Base-by-base conservation (phyloP, 2,113 vertebrate genomes). In the Pyrgilauda ruficollis region DNA sequence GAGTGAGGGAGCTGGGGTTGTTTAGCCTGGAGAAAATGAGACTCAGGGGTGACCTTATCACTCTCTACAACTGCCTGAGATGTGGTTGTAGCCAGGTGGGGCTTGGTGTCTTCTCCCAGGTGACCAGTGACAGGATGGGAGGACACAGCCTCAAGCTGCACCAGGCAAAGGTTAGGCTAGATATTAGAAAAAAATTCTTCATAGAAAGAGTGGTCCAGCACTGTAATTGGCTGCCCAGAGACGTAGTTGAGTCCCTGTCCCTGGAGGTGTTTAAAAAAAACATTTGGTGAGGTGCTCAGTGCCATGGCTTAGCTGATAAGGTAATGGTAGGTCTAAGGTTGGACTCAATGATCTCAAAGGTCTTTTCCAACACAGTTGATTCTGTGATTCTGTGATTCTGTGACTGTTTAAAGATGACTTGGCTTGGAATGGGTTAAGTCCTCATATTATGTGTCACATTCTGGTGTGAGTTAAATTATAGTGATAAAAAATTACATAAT, bases 91-190 rank as follows among this genome's bases (percentile, higher is more conserved):
- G 30, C 22, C 37, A 50, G 30, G 6, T 3, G 3, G 9, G 23
- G 11, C 4, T 14, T 8, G 5, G 11, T 26, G 35, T n/a, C 30
- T n/a, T 59, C 53, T 50, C 30, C 30, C 55, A 33, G 17, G 41
- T 0, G 3, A 37, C 20, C 50, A 59, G 30, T n/a, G 55, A 19
- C 44, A 70, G 31, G 24, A 70, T 0, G 0, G 27, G 44, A 61
- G 44, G 15, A 35, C 24, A 61, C 55, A 83, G 24, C 20, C 20
- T 35, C 37, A 35, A 61, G 31, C 8, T 61, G 55, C 31, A 35
- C 13, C 55, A 43, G 20, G 37, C 1, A 0, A 52, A 43, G 10
- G 19, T 70, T 43, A 83, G 10, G 20, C 13, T 24, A 35, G 20
- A 43, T 30, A 50, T 35, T 35, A 82, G 66, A 15, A 41, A 41